These are phyloP conservation scores for Steinernema feltiae DNA, from an alignment of 1,140 invertebrate species.

Conservation along the genomic window DNA sequence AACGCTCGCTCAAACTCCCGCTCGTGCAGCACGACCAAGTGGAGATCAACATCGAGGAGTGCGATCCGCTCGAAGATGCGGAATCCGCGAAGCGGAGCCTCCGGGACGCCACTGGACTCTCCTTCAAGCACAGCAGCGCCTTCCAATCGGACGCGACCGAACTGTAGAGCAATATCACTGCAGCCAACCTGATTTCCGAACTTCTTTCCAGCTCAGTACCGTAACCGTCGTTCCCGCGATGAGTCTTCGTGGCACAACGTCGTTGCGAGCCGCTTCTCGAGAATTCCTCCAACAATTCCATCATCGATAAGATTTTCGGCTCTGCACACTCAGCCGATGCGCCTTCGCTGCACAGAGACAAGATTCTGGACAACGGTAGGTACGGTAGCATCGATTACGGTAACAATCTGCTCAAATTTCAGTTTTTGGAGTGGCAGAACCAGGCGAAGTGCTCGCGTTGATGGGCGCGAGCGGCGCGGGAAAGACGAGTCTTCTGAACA, in stretches of 20 bases:
- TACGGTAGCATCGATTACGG: neutral
- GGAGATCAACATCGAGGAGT: neutral
- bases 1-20: neutral
- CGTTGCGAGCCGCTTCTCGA: neutral
- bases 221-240: slow-evolving; percentile 19
- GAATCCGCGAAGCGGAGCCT: neutral
- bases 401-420: slow-evolving; percentile 1
- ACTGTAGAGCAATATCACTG: neutral
- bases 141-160: neutral
- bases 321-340: neutral
- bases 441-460: slow-evolving; percentile 79
- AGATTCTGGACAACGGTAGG: slow-evolving; percentile 68
- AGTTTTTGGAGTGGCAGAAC: slow-evolving; percentile 78
- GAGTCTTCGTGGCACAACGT: slow-evolving; percentile 30
- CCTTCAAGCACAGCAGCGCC: neutral
- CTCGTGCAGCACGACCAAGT: neutral
- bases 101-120: neutral
- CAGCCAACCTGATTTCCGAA: neutral
- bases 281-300: neutral
- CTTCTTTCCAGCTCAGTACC: slow-evolving; percentile 19
- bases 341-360: slow-evolving; percentile 55
- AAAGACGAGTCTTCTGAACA: slow-evolving; percentile 86
- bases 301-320: slow-evolving; percentile 8
- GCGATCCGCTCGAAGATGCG: neutral
- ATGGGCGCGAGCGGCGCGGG: slow-evolving; percentile 82